Base-by-base conservation (phyloP, 2,888 invertebrate species). In the Sphaerophoria taeniata region DNA sequence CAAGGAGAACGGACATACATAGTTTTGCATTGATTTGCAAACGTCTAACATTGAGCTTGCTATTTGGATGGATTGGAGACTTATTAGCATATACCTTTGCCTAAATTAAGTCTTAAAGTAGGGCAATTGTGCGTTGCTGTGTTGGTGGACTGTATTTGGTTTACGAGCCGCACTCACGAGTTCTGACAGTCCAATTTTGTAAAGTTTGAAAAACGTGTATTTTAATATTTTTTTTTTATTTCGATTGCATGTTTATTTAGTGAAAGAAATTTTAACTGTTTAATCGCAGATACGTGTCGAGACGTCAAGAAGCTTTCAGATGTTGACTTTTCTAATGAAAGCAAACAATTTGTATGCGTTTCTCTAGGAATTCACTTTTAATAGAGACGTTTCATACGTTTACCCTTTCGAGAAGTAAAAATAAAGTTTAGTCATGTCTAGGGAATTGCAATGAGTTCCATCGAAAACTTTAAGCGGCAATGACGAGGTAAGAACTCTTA, bases 51-150 rank as follows among this genome's bases (percentile, higher is more conserved):
- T 11, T 24, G 6, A 73, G 11, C 36, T 11, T 60, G 39, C 24
- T 53, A 75, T 82, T 82, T 61, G 7, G 63, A n/a, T 33, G 49
- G 72, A 34, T 55, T 34, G 65, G n/a, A 39, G 45, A n/a, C 49
- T 31, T 55, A 77, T 82, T 69, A 63, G 72, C 72, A 70, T 77
- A 73, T 47, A n/a, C n/a, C n/a, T n/a, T n/a, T n/a, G n/a, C 63
- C 56, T 24, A 33, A 31, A 47, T 53, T 63, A 43, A 6, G 16
- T 31, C 31, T 36, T 43, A 33, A 82, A 70, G 49, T 73, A 78
- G 82, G 63, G 63, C 73, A 78, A 77, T 77, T 69, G 82, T 82
- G 82, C 78, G 78, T 82, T 58, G 69, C 70, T 63, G 24, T 58
- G 11, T 77, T 63, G 47, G 47, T 78, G 43, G 47, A 47, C 51